A percentile compares a stretch with the other conserved stretches of the same genome.
Evolutionary conservation across 2,888 invertebrate genomes (phyloP).

Genomic region (Stegophylla sp.): DNA sequence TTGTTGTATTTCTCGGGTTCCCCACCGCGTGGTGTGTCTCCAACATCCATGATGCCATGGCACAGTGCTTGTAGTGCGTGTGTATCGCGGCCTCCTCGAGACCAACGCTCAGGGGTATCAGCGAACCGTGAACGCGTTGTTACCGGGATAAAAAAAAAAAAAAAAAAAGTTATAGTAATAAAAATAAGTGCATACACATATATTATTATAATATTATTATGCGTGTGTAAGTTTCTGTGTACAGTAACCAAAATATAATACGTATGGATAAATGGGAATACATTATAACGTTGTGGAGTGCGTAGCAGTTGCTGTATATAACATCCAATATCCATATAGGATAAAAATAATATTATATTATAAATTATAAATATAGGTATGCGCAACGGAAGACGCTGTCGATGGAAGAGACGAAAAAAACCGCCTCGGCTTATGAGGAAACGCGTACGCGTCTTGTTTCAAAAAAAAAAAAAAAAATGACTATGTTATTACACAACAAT

Average conservation of each 20-base stretch:
- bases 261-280: neutral
- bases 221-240: neutral
- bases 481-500: neutral
- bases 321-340: too few relatives aligned
- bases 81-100: neutral
- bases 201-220: neutral
- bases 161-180: too few relatives aligned
- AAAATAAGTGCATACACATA: neutral
- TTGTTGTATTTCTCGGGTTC: neutral
- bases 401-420: neutral
- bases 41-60: too few relatives aligned
- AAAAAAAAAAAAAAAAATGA: neutral
- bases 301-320: too few relatives aligned
- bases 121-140: constrained; percentile 46
- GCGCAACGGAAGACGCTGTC: neutral
- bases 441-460: too few relatives aligned
- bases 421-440: too few relatives aligned
- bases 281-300: too few relatives aligned
- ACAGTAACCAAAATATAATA: neutral
- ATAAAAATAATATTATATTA: neutral
- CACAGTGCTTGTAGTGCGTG: neutral
- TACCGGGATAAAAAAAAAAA: constrained; percentile 19
- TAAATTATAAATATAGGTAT: neutral
- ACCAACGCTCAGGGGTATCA: constrained; percentile 34
- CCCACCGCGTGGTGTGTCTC: constrained; percentile 7